These are phyloP conservation scores for Prionailurus bengalensis DNA, from an alignment of 2,113 vertebrate species.

Conservation along the genomic window DNA sequence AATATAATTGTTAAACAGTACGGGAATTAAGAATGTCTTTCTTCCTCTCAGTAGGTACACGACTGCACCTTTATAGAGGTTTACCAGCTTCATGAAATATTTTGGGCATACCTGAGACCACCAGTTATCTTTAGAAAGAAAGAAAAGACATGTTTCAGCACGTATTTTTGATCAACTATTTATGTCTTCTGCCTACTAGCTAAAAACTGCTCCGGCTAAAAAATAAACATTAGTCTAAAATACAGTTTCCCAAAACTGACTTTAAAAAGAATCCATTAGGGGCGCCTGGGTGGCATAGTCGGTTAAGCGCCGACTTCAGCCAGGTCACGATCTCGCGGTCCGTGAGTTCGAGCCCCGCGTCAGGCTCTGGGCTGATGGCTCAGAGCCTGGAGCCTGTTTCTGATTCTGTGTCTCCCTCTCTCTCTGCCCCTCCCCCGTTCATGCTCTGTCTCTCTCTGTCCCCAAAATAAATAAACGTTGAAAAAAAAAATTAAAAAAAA, in stretches of 20 bases:
- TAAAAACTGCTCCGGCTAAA: constrained; percentile 56
- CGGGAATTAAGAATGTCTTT: constrained; percentile 94
- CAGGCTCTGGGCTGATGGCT: too few species aligned
- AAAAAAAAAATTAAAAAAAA: constrained; percentile 43
- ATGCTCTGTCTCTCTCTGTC: too few species aligned
- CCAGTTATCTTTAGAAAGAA: constrained; percentile 95
- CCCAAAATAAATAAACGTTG: too few species aligned
- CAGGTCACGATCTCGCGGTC: too few species aligned
- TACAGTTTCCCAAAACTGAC: constrained; percentile 44
- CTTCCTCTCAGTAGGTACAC: constrained; percentile 96
- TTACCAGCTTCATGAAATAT: constrained; percentile 95
- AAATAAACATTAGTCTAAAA: constrained; percentile 67
- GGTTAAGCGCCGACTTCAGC: too few species aligned
- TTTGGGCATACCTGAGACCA: constrained; percentile 95
- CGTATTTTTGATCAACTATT: background rate
- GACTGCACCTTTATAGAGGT: constrained; percentile 96
- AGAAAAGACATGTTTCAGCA: constrained; percentile 56
- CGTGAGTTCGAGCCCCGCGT: too few species aligned
- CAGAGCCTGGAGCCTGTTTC: too few species aligned
- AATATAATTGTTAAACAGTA: constrained; percentile 95
- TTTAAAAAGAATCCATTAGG: constrained; percentile 41
- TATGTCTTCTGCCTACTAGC: constrained; percentile 38
- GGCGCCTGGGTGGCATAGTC: too few species aligned
- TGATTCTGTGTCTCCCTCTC: too few species aligned
- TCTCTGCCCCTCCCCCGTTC: too few species aligned